Evolutionary conservation across 2,888 invertebrate species (phyloP).

Genomic region (Cataglyphis cursor): DNA sequence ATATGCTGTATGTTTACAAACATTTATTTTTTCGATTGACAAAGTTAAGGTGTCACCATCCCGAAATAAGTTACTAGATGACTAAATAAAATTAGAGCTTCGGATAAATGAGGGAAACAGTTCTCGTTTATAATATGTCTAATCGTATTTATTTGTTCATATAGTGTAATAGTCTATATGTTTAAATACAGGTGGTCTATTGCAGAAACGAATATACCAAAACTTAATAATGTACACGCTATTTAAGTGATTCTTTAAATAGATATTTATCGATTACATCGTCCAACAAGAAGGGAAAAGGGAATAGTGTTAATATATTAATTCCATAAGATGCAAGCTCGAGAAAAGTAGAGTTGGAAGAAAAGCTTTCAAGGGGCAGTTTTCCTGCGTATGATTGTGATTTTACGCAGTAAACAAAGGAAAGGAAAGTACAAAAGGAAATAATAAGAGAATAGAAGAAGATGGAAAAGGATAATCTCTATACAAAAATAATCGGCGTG

Average conservation of each 20-base stretch:
- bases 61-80: not conserved
- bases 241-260: constrained; percentile 82
- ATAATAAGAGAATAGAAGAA: constrained; percentile 10
- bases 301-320: constrained; percentile 81
- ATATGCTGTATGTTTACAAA: not conserved
- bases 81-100: not conserved
- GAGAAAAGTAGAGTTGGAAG: constrained; percentile 56
- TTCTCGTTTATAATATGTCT: constrained; percentile 74
- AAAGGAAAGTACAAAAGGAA: constrained; percentile 68
- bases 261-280: constrained; percentile 81
- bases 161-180: constrained; percentile 84
- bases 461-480: constrained; percentile 68
- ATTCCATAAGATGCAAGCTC: constrained; percentile 79
- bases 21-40: not conserved
- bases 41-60: not conserved
- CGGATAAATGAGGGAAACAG: not conserved
- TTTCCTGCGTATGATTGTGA: constrained; percentile 61
- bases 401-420: constrained; percentile 61
- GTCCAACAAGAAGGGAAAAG: constrained; percentile 74
- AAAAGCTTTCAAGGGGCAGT: constrained; percentile 50
- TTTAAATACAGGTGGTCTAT: constrained; percentile 85
- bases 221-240: constrained; percentile 85
- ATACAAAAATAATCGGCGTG: constrained; percentile 83
- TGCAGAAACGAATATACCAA: constrained; percentile 85
- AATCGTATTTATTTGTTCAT: constrained; percentile 85